These are phyloP conservation scores for Saturnia japonica DNA, from an alignment of 2,888 invertebrate genomes.

Conservation along the genomic window DNA sequence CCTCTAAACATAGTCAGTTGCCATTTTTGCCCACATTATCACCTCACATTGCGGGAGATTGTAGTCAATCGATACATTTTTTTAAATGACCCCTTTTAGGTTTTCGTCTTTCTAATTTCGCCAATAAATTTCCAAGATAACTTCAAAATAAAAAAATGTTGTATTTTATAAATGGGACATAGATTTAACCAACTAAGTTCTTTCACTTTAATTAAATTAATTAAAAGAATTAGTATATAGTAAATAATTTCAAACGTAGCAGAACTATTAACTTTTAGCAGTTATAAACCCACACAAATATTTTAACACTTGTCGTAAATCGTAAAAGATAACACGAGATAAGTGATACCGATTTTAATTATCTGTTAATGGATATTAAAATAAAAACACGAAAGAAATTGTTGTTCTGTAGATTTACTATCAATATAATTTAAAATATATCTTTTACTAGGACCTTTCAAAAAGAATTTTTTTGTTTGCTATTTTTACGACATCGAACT, in stretches of 20 bases:
- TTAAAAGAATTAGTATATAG: conserved; percentile 1
- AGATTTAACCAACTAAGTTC: not conserved
- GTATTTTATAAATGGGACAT: not conserved
- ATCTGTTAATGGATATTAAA: conserved; percentile 13
- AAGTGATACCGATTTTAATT: conserved; percentile 17
- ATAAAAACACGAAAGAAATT: not conserved
- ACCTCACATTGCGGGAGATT: too few relatives aligned
- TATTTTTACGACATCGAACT: not conserved
- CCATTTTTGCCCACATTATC: too few relatives aligned
- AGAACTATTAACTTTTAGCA: conserved; percentile 19
- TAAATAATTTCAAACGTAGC: conserved; percentile 10
- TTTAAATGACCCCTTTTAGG: too few relatives aligned
- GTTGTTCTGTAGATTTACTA: not conserved
- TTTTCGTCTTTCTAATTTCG: too few relatives aligned
- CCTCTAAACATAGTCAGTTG: too few relatives aligned
- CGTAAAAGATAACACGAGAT: conserved; percentile 17
- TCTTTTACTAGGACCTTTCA: too few relatives aligned
- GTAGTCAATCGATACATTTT: too few relatives aligned
- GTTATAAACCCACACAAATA: conserved; percentile 16
- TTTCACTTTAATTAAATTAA: not conserved
- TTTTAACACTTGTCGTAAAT: conserved; percentile 18
- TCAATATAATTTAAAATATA: too few relatives aligned
- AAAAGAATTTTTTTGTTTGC: not conserved
- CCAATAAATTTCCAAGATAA: too few relatives aligned
- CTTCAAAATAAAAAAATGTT: too few relatives aligned